Base-by-base conservation (phyloP, 2,113 vertebrate species). In the Dicaeum eximium region DNA sequence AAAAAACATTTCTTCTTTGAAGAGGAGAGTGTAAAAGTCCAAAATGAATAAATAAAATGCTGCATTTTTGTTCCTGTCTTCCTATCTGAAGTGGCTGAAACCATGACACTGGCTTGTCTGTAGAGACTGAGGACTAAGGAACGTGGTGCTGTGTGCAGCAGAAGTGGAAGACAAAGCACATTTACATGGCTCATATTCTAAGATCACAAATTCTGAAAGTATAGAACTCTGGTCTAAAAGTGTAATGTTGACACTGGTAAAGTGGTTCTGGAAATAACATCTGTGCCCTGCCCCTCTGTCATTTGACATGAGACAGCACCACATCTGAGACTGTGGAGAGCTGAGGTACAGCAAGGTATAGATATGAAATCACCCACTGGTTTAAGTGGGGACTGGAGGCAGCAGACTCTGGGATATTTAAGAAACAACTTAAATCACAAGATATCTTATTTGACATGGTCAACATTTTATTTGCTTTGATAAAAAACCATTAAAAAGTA, bases 301-400 rank as follows among this genome's bases (percentile, higher is more conserved):
- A 64, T 37, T 21, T 75, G 33, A 57, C 27, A 51, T 1, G 13
- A 65, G 66, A 47, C 5, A 77, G n/a, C 13, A 65, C 10, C 28
- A 48, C 47, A 62, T 54, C 3, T 88, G 37, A 48, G 66, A 71
- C 57, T 37, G 15, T 25, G 0, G 9, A 75, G 53, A 67, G 23
- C 70, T 62, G 42, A 65, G 28, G 23, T 40, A 78, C 16, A 69
- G 56, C 48, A 84, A 42, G 6, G 22, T 8, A 56, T 18, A 67
- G 27, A 44, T 30, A 64, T 0, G 0, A 67, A 72, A n/a, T 12
- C 45, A 90, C 4, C 8, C 44, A 44, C 27, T 24, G 9, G 25
- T 10, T 56, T 37, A 53, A 69, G 7, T 10, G 9, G 16, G 11
- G 35, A 45, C 25, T 64, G 38, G 13, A 70, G 19, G 19, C 27